Evolutionary conservation across 2,797 vertebrate species (phyloP).

Genomic region (Sorex maritimensis): DNA sequence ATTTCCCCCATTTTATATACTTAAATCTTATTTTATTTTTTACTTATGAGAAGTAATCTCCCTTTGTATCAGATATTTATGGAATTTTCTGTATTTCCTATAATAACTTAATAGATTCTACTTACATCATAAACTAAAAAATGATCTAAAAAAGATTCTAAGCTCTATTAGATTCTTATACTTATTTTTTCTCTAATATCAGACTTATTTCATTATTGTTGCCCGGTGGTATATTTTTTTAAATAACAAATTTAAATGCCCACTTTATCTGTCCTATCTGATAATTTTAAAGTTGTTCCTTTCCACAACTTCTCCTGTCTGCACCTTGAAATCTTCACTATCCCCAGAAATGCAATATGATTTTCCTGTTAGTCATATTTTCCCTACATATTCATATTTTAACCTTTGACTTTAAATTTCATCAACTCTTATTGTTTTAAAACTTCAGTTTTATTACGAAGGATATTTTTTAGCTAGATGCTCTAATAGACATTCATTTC

Average conservation of each 20-base stretch:
- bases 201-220: not conserved
- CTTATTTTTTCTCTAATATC: not conserved
- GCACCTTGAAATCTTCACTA: not conserved
- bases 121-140: not conserved
- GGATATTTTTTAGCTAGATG: not conserved
- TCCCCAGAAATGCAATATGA: not conserved
- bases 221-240: not conserved
- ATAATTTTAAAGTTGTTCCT: not conserved
- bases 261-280: not conserved
- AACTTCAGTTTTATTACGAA: not conserved
- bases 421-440: not conserved
- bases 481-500: not conserved
- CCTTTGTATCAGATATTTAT: not conserved
- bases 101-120: constrained; percentile 3
- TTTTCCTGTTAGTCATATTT: not conserved
- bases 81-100: not conserved
- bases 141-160: not conserved
- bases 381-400: too few species aligned
- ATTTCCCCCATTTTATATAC: too few species aligned
- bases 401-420: too few species aligned
- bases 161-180: not conserved
- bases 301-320: not conserved
- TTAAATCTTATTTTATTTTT: not conserved
- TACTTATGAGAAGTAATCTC: not conserved
- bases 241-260: not conserved